Base-by-base conservation (phyloP, 2,113 vertebrate genomes). In the Syngnathoides biaculeatus region DNA sequence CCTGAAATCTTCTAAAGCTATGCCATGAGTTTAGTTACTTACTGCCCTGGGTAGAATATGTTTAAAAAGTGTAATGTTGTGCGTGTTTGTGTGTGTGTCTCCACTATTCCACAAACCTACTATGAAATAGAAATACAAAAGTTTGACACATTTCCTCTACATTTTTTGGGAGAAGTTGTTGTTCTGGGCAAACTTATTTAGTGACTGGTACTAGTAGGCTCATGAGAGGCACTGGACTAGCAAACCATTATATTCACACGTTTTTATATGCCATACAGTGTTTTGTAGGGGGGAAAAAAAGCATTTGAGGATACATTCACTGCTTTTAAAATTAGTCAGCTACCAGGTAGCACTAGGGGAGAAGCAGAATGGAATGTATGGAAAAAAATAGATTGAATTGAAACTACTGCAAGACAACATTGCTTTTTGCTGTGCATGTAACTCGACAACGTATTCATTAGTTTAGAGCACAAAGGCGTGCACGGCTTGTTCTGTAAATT, bases 401-500 rank as follows among this genome's bases (percentile, higher is more conserved):
- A 61, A 42, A 61, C 22, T 42, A 22, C 20, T 14, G 5, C 11
- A 42, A 42, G n/a, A 13, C 11, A 42, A 40, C 22, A 22, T 40
- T 42, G 11, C 11, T 61, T 42, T 55, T 40, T 61, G 5, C 11
- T 13, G 19, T n/a, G 30, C 17, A 20, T 39, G 9, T 20, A 60
- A 40, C 35, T 39, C 40, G 19, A 20, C 22, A 17, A 22, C 55
- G 20, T 8, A 24, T 68, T 53, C 27, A 39, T 52, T 56, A 62
- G n/a, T 8, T 38, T 8, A 45, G n/a, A 64, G 26, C 14, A 68
- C 30, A 39, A 64, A 64, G 42, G 26, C 8, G 24, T 58, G 12
- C 11, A 27, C 26, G 67, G 26, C 35, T 68, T 78, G 62, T 45
- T 67, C 50, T 53, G 22, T 52, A 47, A 53, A 56, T 67, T 69